These are phyloP conservation scores for Barypeithes pellucidus DNA, from an alignment of 2,888 invertebrate species.

Conservation along the genomic window DNA sequence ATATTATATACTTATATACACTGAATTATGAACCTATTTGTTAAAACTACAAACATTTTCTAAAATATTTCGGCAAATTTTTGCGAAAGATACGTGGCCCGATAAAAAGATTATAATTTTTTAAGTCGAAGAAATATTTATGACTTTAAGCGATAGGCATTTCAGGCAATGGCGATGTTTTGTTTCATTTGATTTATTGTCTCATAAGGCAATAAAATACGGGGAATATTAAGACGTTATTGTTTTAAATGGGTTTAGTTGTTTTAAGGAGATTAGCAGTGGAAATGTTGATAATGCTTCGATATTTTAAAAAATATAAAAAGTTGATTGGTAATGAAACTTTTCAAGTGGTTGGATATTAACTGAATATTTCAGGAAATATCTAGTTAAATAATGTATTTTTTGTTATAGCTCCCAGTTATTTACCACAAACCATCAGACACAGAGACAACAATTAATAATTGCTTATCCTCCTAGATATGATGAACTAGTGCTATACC, in stretches of 20 bases:
- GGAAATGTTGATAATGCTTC: background rate
- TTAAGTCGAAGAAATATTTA: constrained; percentile 41
- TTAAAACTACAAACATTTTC: background rate
- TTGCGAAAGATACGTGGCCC: background rate
- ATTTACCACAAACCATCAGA: too few relatives aligned
- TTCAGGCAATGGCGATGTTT: constrained; percentile 35
- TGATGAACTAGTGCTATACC: too few relatives aligned
- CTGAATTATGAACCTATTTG: background rate
- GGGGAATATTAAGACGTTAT: constrained; percentile 7
- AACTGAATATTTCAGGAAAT: background rate
- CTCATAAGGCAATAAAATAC: constrained; percentile 29
- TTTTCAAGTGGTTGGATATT: background rate
- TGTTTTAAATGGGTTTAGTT: background rate
- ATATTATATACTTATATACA: background rate
- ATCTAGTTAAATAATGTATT: background rate
- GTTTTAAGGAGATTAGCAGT: background rate
- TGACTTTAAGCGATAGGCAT: constrained; percentile 33
- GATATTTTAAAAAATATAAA: background rate
- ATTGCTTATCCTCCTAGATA: too few relatives aligned
- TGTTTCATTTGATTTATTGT: constrained; percentile 46
- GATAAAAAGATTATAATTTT: constrained; percentile 34
- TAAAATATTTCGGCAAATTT: background rate
- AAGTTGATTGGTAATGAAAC: background rate
- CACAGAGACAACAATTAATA: too few relatives aligned
- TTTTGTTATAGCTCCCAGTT: too few relatives aligned